Percentiles rank a stretch among this genome's conserved stretches.
These are phyloP conservation scores for Aporophyla lueneburgensis DNA, from an alignment of 2,888 invertebrate genomes.

Conservation along the genomic window DNA sequence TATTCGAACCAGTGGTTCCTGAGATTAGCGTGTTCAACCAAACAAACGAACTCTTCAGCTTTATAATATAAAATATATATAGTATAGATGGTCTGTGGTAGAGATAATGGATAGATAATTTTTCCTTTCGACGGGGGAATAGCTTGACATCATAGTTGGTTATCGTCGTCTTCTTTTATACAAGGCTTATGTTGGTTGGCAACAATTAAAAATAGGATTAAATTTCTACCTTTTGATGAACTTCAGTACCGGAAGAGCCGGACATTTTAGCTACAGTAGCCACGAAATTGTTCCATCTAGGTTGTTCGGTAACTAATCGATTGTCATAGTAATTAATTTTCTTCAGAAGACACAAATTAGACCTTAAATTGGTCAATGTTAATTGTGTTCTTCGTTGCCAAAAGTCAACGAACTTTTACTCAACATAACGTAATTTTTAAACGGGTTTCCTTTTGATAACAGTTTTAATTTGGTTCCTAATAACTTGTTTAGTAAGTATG, in stretches of 20 bases:
- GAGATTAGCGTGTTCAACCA: no score
- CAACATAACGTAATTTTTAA: slow-evolving; percentile 53
- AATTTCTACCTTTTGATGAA: background rate
- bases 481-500: slow-evolving; percentile 28
- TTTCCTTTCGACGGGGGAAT: background rate
- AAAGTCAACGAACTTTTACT: slow-evolving; percentile 55
- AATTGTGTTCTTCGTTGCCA: slow-evolving; percentile 15
- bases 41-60: no score
- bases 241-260: slow-evolving; percentile 5
- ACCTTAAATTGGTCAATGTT: background rate
- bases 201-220: background rate
- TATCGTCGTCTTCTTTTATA: background rate
- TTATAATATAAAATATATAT: no score
- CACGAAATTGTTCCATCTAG: background rate
- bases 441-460: slow-evolving; percentile 53
- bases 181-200: background rate
- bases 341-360: background rate
- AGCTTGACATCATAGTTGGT: background rate
- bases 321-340: slow-evolving; percentile 24
- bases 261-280: slow-evolving; percentile 12
- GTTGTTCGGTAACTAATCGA: slow-evolving; percentile 18
- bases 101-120: background rate
- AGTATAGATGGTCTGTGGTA: no score
- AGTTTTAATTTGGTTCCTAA: slow-evolving; percentile 41
- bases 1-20: no score